Evolutionary conservation across 2,113 vertebrate species (phyloP), one percentile per base, ranked within the genome.

Genomic region (Amblyopsis rosae): DNA sequence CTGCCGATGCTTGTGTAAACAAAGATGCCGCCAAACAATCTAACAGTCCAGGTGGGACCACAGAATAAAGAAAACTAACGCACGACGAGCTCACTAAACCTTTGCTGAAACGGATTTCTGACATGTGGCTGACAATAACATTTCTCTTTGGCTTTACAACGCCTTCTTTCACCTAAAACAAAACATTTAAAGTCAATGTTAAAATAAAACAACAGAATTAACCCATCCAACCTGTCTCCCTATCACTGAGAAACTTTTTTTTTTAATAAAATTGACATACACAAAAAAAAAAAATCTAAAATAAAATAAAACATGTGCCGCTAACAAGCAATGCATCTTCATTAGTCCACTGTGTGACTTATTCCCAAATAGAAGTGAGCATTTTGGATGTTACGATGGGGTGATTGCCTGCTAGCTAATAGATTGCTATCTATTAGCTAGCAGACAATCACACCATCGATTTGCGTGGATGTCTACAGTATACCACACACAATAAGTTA

Each of bases 81-180:
- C 35, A 41, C 35, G 26, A 61, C 1, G 1, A 63, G 35, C 41
- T 73, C n/a, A 7, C 35, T 69, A 9, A 64, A 69, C 50, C 64
- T 76, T 69, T 69, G 65, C 53, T 73, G 67, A 19, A 69, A 9
- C 41, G 48, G 4, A 57, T 59, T 77, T 85, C 67, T 0, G 65
- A 81, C 56, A 77, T 67, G 77, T 81, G 76, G 73, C 73, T 85
- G 80, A 84, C 85, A 76, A 79, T 72, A 81, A 86, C 41, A 61
- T 71, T 78, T 77, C 86, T 93, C 91, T 93, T 93, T 93, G 93
- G 92, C 88, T 88, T 92, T 26, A 76, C 84, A 89, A 75, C 74
- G 79, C 63, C 67, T 57, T 77, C 55, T 69, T 53, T 60, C 75
- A 70, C 33, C 46, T 68, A 76, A 68, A 82, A 84, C 67, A 66